Conservation (phyloP, 2,113 vertebrate genomes). For the Alligator sinensis region DNA sequence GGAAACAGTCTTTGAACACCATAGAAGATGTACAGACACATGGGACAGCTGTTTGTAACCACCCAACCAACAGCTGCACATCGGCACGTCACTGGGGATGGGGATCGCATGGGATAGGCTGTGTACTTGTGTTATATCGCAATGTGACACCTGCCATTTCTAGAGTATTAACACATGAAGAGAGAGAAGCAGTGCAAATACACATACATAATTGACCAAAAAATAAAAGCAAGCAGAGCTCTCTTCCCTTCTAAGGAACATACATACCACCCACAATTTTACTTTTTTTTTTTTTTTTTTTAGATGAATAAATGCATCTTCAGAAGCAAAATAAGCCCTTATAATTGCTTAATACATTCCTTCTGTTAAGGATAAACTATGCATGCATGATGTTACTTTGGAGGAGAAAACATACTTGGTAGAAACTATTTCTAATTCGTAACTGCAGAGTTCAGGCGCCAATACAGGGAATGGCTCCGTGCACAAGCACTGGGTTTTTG, state of each 20-base stretch:
- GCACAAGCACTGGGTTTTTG: background rate
- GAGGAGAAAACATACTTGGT: background rate
- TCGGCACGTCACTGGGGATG: background rate
- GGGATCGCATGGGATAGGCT: background rate
- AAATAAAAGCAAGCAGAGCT: background rate
- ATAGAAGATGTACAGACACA: background rate
- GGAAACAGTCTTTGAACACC: slow-evolving; percentile 4
- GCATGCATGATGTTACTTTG: slow-evolving; percentile 35
- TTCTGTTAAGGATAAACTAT: slow-evolving; percentile 36
- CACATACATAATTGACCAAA: background rate
- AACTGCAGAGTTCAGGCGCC: background rate
- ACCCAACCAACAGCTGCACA: background rate
- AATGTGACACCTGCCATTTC: slow-evolving; percentile 6
- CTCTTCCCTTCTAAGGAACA: slow-evolving; percentile 28
- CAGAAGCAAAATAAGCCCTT: slow-evolving; percentile 35
- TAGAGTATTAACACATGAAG: background rate
- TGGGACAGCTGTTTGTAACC: background rate
- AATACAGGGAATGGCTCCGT: background rate
- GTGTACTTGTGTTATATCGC: background rate
- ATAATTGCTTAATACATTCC: background rate
- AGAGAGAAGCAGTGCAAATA: slow-evolving; percentile 5
- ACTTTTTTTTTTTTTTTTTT: slow-evolving; percentile 1
- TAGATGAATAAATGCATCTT: slow-evolving; percentile 50
- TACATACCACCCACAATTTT: slow-evolving; percentile 39
- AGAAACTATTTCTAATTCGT: background rate